Conservation (phyloP, 2,797 vertebrate genomes). For the Scolopax rusticola region DNA sequence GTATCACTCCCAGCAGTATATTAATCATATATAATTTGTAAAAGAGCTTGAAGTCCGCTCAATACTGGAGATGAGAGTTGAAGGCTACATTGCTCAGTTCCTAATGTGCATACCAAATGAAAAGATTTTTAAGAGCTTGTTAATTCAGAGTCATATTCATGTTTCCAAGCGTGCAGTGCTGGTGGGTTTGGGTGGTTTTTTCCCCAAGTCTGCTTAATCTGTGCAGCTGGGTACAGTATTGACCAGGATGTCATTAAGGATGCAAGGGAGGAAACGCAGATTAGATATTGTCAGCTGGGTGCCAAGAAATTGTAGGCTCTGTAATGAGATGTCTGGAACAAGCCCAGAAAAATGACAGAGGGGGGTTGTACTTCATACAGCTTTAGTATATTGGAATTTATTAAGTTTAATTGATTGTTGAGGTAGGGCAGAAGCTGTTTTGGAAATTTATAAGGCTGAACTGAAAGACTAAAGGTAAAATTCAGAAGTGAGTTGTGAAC, state of each 20-base stretch:
- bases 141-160: not conserved
- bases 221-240: not conserved
- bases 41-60: not conserved
- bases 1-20: not conserved
- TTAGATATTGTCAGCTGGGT: constrained; percentile 26
- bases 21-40: not conserved
- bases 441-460: not conserved
- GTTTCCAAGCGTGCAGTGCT: not conserved
- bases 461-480: not conserved
- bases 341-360: not conserved
- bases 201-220: not conserved
- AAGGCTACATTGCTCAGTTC: not conserved
- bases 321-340: constrained; percentile 39
- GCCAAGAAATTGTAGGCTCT: constrained; percentile 28
- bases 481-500: not conserved
- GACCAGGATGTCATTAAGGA: constrained; percentile 43
- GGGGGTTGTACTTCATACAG: not conserved
- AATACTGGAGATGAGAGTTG: not conserved
- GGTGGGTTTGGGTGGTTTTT: not conserved
- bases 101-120: not conserved
- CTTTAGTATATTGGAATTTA: constrained; percentile 31
- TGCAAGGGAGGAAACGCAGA: not conserved
- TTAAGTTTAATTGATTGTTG: constrained; percentile 27
- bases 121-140: not conserved
- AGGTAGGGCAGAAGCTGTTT: not conserved